These are phyloP conservation scores for Prionailurus bengalensis DNA, from an alignment of 2,113 vertebrate species.

Conservation along the genomic window DNA sequence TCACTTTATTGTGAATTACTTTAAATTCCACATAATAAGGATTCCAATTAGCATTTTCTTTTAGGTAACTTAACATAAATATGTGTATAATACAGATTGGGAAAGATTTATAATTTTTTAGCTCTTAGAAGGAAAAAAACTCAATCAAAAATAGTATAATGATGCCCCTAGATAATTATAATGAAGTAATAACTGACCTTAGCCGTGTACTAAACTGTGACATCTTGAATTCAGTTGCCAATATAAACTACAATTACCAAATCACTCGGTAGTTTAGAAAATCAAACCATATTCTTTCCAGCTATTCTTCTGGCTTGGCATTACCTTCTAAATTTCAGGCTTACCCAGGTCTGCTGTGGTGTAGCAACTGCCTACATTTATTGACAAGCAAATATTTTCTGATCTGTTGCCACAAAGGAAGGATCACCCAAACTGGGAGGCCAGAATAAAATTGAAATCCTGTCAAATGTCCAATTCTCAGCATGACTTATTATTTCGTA, in stretches of 20 bases:
- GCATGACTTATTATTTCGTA: constrained; percentile 82
- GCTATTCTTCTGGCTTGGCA: constrained; percentile 85
- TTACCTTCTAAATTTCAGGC: constrained; percentile 86
- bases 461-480: constrained; percentile 79
- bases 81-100: constrained; percentile 39
- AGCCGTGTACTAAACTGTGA: constrained; percentile 85
- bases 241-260: constrained; percentile 90
- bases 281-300: constrained; percentile 88
- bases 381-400: constrained; percentile 86
- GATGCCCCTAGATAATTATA: constrained; percentile 79
- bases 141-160: constrained; percentile 75
- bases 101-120: constrained; percentile 67
- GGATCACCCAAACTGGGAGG: constrained; percentile 79
- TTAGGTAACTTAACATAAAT: constrained; percentile 43
- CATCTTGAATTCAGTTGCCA: constrained; percentile 89
- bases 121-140: constrained; percentile 61
- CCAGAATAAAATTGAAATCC: constrained; percentile 82
- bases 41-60: constrained; percentile 64
- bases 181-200: constrained; percentile 89
- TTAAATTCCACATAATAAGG: constrained; percentile 14
- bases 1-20: constrained; percentile 57
- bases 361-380: constrained; percentile 80
- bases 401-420: constrained; percentile 83
- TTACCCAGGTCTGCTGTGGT: constrained; percentile 82
- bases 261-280: constrained; percentile 88